phyloP scores from a whole-genome alignment of 2,113 vertebrate species.

The Alexandromys fortis region DNA sequence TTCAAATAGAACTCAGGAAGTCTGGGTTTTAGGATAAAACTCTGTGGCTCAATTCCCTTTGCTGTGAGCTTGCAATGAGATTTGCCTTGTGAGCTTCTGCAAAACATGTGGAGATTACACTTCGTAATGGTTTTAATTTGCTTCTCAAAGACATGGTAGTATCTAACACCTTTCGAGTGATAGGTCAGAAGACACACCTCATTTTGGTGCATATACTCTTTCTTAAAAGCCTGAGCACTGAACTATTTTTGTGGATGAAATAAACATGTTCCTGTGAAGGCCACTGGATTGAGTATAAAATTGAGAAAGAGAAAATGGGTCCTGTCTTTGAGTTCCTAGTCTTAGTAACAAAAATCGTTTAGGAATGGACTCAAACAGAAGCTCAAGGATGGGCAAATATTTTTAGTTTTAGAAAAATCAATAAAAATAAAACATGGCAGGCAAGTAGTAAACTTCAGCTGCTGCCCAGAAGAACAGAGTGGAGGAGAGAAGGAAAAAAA shows the following conservation, averaged over 20 bases:
- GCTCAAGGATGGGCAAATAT: not conserved
- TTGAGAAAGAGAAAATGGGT: too few relatives aligned
- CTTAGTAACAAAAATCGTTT: not conserved
- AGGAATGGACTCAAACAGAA: not conserved
- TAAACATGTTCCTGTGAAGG: not conserved
- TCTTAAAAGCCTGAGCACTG: not conserved
- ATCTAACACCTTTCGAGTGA: not conserved
- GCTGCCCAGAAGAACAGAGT: not conserved
- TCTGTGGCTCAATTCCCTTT: not conserved
- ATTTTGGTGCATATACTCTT: not conserved
- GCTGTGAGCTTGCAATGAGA: not conserved
- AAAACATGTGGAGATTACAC: fast-evolving
- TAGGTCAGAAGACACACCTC: not conserved
- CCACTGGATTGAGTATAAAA: not conserved
- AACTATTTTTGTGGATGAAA: not conserved
- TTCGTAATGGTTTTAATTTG: not conserved
- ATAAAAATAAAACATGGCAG: not conserved
- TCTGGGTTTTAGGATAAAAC: not conserved
- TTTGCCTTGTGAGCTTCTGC: fast-evolving
- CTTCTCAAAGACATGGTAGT: not conserved
- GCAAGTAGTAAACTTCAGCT: too few relatives aligned
- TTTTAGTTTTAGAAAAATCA: not conserved
- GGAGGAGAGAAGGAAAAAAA: not conserved
- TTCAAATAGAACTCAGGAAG: not conserved
- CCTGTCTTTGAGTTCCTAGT: not conserved